Evolutionary conservation across 2,113 vertebrate genomes (phyloP).

Genomic region (Myiozetetes cayanensis): DNA sequence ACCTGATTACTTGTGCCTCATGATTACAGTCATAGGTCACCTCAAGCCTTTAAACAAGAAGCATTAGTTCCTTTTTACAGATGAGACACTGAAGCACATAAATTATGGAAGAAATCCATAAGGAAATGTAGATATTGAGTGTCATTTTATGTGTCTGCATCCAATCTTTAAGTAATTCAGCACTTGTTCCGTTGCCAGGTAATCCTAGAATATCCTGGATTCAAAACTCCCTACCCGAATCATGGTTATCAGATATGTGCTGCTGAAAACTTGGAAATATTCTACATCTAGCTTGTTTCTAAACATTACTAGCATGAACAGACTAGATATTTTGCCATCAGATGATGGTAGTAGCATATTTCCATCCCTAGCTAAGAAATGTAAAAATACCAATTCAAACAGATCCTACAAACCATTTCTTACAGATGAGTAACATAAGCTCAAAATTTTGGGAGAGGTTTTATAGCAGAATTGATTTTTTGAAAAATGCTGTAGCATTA

Average conservation of each 20-base stretch:
- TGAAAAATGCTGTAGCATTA: neutral
- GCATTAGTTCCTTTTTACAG: neutral
- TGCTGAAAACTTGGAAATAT: neutral
- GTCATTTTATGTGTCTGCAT: neutral
- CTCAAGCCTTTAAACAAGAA: neutral
- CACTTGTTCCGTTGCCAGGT: neutral
- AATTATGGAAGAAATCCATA: slow-evolving; percentile 14
- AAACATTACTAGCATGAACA: neutral
- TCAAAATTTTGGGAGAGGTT: neutral
- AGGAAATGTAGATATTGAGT: neutral
- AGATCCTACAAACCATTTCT: neutral
- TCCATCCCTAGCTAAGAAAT: neutral
- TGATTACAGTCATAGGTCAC: neutral
- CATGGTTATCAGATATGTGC: neutral
- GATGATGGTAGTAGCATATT: neutral
- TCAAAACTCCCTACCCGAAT: neutral
- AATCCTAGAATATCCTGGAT: slow-evolving; percentile 7
- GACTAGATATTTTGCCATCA: neutral
- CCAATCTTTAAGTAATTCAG: neutral
- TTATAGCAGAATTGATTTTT: neutral
- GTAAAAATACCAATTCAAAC: neutral
- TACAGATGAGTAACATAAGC: neutral
- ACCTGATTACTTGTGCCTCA: neutral
- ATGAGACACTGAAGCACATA: neutral
- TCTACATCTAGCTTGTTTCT: neutral